Conservation (phyloP, 2,113 vertebrate species). For the Rhinopomastus cyanomelas region DNA sequence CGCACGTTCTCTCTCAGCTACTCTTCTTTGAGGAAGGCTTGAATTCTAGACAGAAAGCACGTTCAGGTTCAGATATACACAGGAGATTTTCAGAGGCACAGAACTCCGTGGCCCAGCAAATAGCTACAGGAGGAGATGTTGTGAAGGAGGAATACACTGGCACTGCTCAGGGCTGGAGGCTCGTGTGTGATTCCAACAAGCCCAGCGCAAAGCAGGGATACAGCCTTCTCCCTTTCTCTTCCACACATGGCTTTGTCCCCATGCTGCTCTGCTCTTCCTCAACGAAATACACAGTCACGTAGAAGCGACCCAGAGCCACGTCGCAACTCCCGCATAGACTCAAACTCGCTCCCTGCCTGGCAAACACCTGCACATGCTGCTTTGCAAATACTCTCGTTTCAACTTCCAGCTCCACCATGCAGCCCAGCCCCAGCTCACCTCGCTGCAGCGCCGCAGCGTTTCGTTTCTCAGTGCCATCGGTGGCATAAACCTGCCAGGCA, state of each 20-base stretch:
- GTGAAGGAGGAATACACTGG: background rate
- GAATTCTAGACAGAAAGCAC: background rate
- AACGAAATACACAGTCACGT: fast-evolving
- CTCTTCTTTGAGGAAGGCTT: background rate
- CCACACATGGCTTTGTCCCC: fast-evolving
- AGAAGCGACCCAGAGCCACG: background rate
- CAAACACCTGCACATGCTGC: background rate
- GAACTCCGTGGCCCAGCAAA: background rate
- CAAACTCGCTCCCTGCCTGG: background rate
- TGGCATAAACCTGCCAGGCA: constrained; percentile 42
- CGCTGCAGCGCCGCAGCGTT: constrained; percentile 1
- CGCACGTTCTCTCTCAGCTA: background rate
- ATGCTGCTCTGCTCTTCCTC: background rate
- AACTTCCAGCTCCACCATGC: background rate
- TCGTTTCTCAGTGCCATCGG: constrained; percentile 19
- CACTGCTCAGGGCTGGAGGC: background rate
- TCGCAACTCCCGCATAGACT: background rate
- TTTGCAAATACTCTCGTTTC: background rate
- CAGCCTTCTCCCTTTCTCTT: background rate
- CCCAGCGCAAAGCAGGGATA: background rate
- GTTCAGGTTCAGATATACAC: background rate
- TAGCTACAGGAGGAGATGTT: background rate
- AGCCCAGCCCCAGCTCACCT: constrained; percentile 37
- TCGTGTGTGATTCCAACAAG: fast-evolving
- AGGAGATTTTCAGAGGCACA: background rate